These are phyloP conservation scores for Dysmachus trigonus DNA, from an alignment of 2,888 invertebrate species.

Conservation along the genomic window DNA sequence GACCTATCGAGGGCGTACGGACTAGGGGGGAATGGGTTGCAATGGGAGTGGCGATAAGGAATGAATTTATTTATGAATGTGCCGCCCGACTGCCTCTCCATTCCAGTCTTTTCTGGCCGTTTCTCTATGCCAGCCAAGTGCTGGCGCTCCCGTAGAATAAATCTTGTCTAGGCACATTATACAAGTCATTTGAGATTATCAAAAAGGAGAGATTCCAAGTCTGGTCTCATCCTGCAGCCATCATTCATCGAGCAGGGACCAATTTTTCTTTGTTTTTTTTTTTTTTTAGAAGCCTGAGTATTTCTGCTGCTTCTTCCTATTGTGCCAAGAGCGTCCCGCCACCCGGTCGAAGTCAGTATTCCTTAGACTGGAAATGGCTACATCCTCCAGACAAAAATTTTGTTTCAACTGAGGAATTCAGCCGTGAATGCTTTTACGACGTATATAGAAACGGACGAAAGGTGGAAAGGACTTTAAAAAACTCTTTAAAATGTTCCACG, in stretches of 20 bases:
- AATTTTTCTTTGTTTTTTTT: slow-evolving; percentile 24
- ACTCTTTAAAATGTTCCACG: not conserved
- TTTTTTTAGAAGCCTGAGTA: not conserved
- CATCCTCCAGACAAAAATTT: slow-evolving; percentile 23
- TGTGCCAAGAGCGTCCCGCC: not conserved
- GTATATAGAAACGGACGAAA: not conserved
- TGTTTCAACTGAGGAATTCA: slow-evolving; percentile 32
- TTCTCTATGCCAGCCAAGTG: not conserved
- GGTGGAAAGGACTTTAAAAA: not conserved
- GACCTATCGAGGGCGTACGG: too few relatives aligned
- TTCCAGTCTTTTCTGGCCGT: not conserved
- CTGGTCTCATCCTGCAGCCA: slow-evolving; percentile 32
- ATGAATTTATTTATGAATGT: slow-evolving; percentile 37
- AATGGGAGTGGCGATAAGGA: not conserved
- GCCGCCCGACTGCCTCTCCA: not conserved
- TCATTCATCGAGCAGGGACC: slow-evolving; percentile 9
- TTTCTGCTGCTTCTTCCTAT: slow-evolving; percentile 2
- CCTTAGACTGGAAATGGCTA: slow-evolving; percentile 5
- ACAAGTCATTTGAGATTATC: slow-evolving; percentile 42
- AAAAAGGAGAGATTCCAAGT: slow-evolving; percentile 3
- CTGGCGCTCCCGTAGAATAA: not conserved
- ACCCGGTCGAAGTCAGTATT: not conserved
- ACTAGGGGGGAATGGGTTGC: too few relatives aligned
- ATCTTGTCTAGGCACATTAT: slow-evolving; percentile 19
- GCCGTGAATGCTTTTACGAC: slow-evolving; percentile 19